Conservation (phyloP, 2,888 invertebrate genomes). For the Sesia bembeciformis region DNA sequence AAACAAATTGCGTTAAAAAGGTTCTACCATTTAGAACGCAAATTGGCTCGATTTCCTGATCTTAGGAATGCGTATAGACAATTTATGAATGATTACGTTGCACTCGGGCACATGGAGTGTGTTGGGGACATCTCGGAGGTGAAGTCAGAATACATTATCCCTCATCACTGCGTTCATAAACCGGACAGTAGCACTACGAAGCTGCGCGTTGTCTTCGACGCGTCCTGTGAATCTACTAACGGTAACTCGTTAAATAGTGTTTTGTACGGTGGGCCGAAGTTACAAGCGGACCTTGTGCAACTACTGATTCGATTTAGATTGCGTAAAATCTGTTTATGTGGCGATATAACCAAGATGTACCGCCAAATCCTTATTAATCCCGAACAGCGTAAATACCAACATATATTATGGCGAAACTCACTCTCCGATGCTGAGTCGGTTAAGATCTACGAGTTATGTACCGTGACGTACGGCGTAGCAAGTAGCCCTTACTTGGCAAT, state of each 20-base stretch:
- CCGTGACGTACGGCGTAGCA: slow-evolving; percentile 4
- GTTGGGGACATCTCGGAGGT: too few relatives aligned
- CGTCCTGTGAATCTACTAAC: background rate
- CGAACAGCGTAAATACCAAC: background rate
- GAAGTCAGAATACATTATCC: too few relatives aligned
- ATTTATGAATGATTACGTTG: too few relatives aligned
- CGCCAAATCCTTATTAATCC: background rate
- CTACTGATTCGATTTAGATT: background rate
- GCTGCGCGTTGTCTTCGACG: background rate
- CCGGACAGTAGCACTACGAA: too few relatives aligned
- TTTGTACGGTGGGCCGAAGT: background rate
- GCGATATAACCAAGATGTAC: background rate
- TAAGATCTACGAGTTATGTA: slow-evolving; percentile 1
- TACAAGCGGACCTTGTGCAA: background rate
- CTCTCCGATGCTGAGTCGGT: too few relatives aligned
- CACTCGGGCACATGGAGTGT: too few relatives aligned
- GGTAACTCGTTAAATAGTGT: background rate
- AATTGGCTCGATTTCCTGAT: too few relatives aligned
- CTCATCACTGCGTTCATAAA: too few relatives aligned
- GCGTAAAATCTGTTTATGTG: background rate
- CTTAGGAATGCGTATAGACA: too few relatives aligned
- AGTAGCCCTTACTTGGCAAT: slow-evolving; percentile 5
- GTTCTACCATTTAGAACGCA: too few relatives aligned
- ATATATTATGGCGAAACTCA: background rate
- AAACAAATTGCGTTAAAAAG: too few relatives aligned